These are phyloP conservation scores for Drosophila nebulosa DNA, from an alignment of 1,140 invertebrate genomes.

Conservation along the genomic window DNA sequence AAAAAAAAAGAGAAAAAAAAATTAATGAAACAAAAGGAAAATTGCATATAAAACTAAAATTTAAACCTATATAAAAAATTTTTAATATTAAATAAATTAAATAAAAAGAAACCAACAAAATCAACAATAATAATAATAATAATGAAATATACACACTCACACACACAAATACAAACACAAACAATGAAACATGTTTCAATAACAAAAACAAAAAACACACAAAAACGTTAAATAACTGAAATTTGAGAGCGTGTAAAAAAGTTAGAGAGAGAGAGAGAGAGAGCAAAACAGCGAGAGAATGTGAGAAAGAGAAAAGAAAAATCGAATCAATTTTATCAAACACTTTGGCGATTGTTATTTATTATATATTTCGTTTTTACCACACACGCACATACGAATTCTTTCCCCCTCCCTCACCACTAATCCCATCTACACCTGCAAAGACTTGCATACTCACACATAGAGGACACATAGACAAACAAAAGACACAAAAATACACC, in stretches of 20 bases:
- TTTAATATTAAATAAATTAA: slow-evolving; percentile 72
- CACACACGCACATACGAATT: neutral
- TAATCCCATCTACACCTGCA: neutral
- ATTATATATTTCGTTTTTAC: neutral
- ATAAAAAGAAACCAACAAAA: slow-evolving; percentile 51
- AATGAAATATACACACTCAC: slow-evolving; percentile 29
- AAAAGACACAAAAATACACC: slow-evolving; percentile 15
- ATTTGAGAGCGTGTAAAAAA: neutral
- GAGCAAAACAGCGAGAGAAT: no score
- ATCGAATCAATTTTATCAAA: neutral
- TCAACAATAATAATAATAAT: slow-evolving; percentile 40
- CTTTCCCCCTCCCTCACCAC: neutral
- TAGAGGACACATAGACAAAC: slow-evolving; percentile 6
- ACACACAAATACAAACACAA: slow-evolving; percentile 54
- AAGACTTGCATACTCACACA: neutral
- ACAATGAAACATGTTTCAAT: slow-evolving; percentile 40
- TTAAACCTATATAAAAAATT: slow-evolving; percentile 61
- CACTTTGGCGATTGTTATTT: neutral
- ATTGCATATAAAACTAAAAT: slow-evolving; percentile 73
- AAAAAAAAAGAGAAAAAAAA: slow-evolving; percentile 50
- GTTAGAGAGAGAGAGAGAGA: neutral
- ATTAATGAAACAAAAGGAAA: slow-evolving; percentile 57
- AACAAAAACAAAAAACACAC: slow-evolving; percentile 19
- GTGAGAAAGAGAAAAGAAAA: neutral
- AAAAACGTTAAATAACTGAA: slow-evolving; percentile 1